Percentiles rank a stretch among this genome's conserved stretches.
phyloP scores from a whole-genome alignment of 1,140 invertebrate genomes.

The Bombus turneri region DNA sequence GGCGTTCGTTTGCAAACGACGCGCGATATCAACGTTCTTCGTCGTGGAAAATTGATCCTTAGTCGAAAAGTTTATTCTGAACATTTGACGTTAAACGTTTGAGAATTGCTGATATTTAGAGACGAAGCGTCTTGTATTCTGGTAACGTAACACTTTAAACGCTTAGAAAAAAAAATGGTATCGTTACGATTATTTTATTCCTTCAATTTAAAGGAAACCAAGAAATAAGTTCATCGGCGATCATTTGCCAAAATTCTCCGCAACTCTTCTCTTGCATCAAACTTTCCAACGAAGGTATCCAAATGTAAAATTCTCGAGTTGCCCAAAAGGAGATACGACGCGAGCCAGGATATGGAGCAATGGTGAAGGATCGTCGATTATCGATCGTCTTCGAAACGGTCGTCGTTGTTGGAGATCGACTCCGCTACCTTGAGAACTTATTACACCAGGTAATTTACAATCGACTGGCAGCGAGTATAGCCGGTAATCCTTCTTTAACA shows the following conservation, averaged over 20 bases:
- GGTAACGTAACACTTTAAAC: too few species aligned
- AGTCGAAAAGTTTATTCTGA: background rate
- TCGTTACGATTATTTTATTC: too few species aligned
- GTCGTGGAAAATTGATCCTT: background rate
- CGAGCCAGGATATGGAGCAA: background rate
- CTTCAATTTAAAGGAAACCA: background rate
- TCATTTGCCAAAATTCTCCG: background rate
- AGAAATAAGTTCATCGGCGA: background rate
- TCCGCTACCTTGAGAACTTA: constrained; percentile 1
- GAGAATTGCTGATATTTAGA: too few species aligned
- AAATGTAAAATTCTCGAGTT: background rate
- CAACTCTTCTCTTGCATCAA: too few species aligned
- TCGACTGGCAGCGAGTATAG: background rate
- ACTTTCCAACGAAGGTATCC: accelerated
- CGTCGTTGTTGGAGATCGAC: background rate
- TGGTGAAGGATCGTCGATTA: background rate
- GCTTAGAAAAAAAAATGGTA: background rate
- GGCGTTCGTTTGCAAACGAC: background rate
- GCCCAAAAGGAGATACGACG: background rate
- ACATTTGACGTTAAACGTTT: background rate
- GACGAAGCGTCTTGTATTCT: too few species aligned
- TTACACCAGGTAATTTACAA: constrained; percentile 39
- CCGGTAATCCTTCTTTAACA: constrained; percentile 38
- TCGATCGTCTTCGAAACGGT: background rate
- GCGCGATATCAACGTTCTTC: background rate